Base-by-base conservation (phyloP, 2,113 vertebrate genomes). In the Upupa epops region DNA sequence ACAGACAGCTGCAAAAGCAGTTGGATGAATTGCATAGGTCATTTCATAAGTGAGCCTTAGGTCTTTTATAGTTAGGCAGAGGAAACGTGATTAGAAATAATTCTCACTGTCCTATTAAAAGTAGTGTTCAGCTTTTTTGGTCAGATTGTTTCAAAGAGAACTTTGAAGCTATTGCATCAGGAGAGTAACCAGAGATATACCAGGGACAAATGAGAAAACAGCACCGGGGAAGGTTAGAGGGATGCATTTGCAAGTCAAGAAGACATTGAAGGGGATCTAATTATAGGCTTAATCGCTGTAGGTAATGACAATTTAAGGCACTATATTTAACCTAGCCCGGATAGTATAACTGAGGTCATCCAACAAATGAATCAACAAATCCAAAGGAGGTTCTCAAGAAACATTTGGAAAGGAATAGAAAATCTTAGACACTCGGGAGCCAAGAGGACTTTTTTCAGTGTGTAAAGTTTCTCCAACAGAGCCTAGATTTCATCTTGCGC, bases 231-330 rank as follows among this genome's bases (percentile, higher is more conserved):
- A 95, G 88, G 94, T 90, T 69, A 92, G 82, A 96, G 66, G 84
- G 32, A 51, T 72, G 61, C 17, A 78, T 92, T 81, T 86, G 78
- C 88, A 95, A 95, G 93, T 95, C 94, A 96, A 93, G 92, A 90
- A 75, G 87, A 92, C 73, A 26, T 61, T 86, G 76, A 94, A 96
- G 86, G 94, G 80, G 89, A 94, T 75, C 60, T 86, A 94, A 96
- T 96, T 95, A 95, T 90, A 92, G 90, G 32, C 88, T 95, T 96
- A 95, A 71, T 92, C 8, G 24, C 83, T 89, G 31, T 80, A 26
- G 59, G 54, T 94, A 93, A 93, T 94, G 80, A 91, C 89, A 91
- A 88, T 83, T 91, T 89, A 71, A 82, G 69, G 73, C 95, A 66
- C 93, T 94, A 94, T 92, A 93, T 92, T 95, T 94, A 96, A 89